Base-by-base conservation (phyloP, 2,113 vertebrate species). In the Accipiter cooperii region DNA sequence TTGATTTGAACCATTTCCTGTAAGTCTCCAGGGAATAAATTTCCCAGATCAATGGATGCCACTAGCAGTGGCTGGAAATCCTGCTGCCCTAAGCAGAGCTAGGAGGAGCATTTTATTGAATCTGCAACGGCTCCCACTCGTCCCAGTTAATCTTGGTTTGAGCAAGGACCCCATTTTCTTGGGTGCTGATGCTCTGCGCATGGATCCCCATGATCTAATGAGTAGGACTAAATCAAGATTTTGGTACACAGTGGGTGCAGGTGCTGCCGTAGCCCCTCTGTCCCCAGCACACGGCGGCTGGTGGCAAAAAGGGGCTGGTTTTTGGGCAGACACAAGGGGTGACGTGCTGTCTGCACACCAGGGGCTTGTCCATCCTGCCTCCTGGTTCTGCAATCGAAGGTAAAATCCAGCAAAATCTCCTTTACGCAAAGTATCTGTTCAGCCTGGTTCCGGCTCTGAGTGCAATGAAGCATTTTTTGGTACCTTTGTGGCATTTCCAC, bases 21-120 rank as follows among this genome's bases (percentile, higher is more conserved):
- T 33, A 33, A 75, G 33, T 51, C 44, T 47, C 66, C 13, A 7
- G 20, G 76, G 89, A 84, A 86, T 79, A 61, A n/a, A 65, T 75
- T 64, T 69, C 85, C 76, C 71, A 20, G 38, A 47, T 78, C 70
- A 33, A 69, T 79, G 89, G 77, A 89, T 65, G 94, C 55, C 60
- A 16, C 58, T 9, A 16, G 76, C 75, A 24, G 38, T 7, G 51
- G 46, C 51, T 80, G 74, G 63, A 81, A 85, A 78, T 46, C 8
- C 66, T 33, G 49, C 70, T 61, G 83, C 68, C 79, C 63, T n/a
- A 14, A 65, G 64, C 91, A 38, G 29, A 20, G 55, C 79, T 40
- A 0, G 8, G 22, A 78, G 34, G 3, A 20, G n/a, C 1, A 0
- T 11, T 42, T 16, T 11, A 26, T 12, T 14, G 40, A 44, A 8